Evolutionary conservation across 2,797 vertebrate genomes (phyloP).

Genomic region (Brotula barbata): DNA sequence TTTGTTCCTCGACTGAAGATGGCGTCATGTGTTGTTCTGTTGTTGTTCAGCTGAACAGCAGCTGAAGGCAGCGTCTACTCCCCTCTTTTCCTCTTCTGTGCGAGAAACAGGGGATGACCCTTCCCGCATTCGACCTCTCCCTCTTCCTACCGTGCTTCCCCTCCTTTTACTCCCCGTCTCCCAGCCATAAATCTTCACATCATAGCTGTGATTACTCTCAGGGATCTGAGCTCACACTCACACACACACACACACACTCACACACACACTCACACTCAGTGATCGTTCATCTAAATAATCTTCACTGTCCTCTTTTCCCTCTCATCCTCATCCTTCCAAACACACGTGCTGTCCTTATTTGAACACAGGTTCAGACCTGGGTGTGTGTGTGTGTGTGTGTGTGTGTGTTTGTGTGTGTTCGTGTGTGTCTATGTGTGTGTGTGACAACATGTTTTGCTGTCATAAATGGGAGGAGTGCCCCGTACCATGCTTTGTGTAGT

Average conservation of each 20-base stretch:
- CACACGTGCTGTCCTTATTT: background rate
- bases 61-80: constrained; percentile 46
- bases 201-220: constrained; percentile 10
- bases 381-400: constrained; percentile 5
- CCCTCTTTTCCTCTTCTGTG: constrained; percentile 64
- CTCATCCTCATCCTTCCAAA: background rate
- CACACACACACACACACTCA: no score
- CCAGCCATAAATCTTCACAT: constrained; percentile 17
- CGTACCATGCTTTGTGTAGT: constrained; percentile 46
- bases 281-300: background rate
- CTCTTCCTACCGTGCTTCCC: constrained; percentile 42
- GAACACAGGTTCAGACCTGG: constrained; percentile 11
- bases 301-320: background rate
- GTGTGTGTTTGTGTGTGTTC: constrained; percentile 3
- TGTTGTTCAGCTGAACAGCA: constrained; percentile 54
- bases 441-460: constrained; percentile 53
- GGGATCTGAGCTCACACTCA: constrained; percentile 2
- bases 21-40: constrained; percentile 56
- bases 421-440: constrained; percentile 13
- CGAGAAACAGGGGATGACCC: constrained; percentile 57
- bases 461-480: constrained; percentile 81
- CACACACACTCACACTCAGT: no score
- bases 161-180: constrained; percentile 23
- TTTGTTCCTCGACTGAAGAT: constrained; percentile 48
- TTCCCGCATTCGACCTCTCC: constrained; percentile 53